These are phyloP conservation scores for Pseudopipra pipra DNA, from an alignment of 2,113 vertebrate species.

Conservation along the genomic window DNA sequence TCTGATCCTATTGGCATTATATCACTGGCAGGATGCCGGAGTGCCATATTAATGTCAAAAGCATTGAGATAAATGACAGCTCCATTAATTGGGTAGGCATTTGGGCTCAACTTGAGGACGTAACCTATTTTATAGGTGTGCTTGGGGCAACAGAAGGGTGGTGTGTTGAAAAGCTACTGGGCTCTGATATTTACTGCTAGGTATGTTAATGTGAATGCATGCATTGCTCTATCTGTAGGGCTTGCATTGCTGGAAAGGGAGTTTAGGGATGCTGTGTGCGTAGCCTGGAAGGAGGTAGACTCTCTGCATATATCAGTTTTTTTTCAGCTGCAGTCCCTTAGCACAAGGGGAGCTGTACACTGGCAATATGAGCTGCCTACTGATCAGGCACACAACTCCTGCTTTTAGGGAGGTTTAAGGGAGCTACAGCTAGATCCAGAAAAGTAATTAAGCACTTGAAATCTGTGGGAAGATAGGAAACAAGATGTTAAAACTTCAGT, in stretches of 20 bases:
- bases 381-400: background rate
- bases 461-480: background rate
- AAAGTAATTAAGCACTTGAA: background rate
- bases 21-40: constrained; percentile 5
- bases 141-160: background rate
- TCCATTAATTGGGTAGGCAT: constrained; percentile 58
- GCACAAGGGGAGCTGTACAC: background rate
- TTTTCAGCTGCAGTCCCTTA: background rate
- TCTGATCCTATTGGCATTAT: constrained; percentile 39
- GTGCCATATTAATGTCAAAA: constrained; percentile 72
- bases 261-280: background rate
- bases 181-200: background rate
- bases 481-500: background rate
- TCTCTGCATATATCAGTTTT: background rate
- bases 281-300: background rate
- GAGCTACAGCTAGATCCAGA: background rate
- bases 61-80: constrained; percentile 68
- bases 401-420: background rate
- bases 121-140: constrained; percentile 69
- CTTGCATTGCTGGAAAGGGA: background rate
- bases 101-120: constrained; percentile 43
- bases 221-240: background rate
- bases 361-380: background rate
- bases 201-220: background rate
- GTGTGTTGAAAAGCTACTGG: background rate